phyloP scores from a whole-genome alignment of 2,113 vertebrate genomes.

The Pavo muticus region DNA sequence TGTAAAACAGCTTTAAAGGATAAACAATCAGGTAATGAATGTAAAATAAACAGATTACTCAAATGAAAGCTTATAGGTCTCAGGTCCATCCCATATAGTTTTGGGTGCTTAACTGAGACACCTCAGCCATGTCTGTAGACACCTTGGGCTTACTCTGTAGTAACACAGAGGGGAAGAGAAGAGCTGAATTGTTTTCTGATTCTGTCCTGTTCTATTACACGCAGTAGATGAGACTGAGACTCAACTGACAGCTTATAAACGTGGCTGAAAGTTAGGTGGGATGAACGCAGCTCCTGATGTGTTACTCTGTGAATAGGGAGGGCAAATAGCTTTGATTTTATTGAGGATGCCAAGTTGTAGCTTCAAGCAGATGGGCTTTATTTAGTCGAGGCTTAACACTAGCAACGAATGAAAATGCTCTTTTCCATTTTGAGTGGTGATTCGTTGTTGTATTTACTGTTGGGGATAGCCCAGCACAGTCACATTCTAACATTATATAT shows the following conservation, averaged over 20 bases:
- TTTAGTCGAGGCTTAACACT: neutral
- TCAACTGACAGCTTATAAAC: neutral
- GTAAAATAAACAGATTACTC: neutral
- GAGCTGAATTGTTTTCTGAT: neutral
- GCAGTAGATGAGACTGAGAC: neutral
- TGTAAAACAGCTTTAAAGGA: slow-evolving; percentile 99
- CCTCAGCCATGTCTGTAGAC: neutral
- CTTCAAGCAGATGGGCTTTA: fast-evolving
- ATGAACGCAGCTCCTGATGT: neutral
- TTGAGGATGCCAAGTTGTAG: neutral
- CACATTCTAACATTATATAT: neutral
- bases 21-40: slow-evolving; percentile 93
- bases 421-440: neutral
- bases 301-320: neutral
- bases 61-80: neutral
- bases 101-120: neutral
- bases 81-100: neutral
- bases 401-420: neutral
- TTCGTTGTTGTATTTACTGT: neutral
- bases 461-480: neutral
- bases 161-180: neutral
- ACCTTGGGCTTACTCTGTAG: neutral
- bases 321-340: neutral
- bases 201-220: neutral
- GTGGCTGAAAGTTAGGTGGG: neutral